These are phyloP conservation scores for Dolichopus griseipennis DNA, from an alignment of 2,888 invertebrate species.

Conservation along the genomic window DNA sequence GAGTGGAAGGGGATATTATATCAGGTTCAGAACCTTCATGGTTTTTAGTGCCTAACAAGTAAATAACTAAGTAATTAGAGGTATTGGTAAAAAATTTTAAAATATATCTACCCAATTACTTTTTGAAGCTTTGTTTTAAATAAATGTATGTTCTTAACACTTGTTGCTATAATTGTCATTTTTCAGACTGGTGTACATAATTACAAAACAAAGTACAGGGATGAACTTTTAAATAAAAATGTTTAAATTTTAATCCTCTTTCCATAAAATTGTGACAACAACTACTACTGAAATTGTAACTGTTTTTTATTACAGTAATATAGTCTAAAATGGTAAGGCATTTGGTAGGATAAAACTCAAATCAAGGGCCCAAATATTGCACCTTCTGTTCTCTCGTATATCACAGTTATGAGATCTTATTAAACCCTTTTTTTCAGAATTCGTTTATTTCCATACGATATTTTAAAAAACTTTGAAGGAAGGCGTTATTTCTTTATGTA, in stretches of 20 bases:
- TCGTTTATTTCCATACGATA: background rate
- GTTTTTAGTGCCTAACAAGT: no score
- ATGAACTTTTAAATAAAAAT: background rate
- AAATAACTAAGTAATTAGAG: no score
- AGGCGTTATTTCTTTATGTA: background rate
- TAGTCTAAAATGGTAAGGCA: background rate
- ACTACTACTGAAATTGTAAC: background rate
- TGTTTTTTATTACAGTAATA: background rate
- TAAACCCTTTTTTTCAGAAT: background rate
- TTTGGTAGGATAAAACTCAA: background rate
- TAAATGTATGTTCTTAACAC: no score
- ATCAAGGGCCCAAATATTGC: background rate
- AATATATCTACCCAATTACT: no score
- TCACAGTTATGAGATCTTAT: background rate
- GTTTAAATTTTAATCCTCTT: background rate
- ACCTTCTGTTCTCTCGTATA: background rate
- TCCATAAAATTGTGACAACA: background rate
- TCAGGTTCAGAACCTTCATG: no score
- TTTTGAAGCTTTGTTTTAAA: no score
- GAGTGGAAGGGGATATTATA: no score
- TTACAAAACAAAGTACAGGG: no score
- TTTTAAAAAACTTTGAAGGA: background rate
- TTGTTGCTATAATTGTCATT: no score
- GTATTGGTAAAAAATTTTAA: no score
- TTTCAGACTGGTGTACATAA: no score